A percentile compares a stretch with the other conserved stretches of the same genome.
Conservation (phyloP, 92 coral and sea anemone species). For the Bergia puertoricense region DNA sequence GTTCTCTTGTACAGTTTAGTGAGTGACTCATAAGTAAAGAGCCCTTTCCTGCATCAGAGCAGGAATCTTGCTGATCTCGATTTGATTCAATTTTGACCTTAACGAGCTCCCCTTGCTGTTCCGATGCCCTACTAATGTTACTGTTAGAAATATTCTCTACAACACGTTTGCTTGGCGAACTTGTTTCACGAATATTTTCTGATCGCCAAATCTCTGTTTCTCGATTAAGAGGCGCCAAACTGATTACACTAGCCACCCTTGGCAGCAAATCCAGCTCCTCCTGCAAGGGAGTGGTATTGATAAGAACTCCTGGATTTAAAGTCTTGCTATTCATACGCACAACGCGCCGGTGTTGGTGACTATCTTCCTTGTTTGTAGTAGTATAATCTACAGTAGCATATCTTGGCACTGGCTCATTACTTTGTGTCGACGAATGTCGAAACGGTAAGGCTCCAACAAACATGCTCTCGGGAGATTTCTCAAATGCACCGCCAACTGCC, state of each 20-base stretch:
- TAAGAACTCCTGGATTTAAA: constrained; percentile 18
- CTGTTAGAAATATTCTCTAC: not conserved
- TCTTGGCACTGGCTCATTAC: not conserved
- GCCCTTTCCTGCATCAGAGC: not conserved
- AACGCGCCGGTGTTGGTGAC: constrained; percentile 4
- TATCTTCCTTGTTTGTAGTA: not conserved
- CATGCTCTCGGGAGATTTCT: not conserved
- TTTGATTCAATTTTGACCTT: not conserved
- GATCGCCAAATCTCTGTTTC: not conserved
- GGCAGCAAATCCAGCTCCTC: constrained; percentile 10
- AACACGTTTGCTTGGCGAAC: not conserved
- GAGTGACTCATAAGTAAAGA: not conserved
- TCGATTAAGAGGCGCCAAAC: constrained; percentile 11
- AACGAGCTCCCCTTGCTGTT: not conserved
- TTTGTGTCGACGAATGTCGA: not conserved
- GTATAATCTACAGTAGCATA: not conserved
- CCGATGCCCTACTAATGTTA: not conserved
- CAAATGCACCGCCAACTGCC: not conserved
- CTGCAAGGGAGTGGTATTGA: not conserved
- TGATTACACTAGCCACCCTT: constrained; percentile 36
- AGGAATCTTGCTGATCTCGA: not conserved
- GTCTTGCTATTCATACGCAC: constrained; percentile 4
- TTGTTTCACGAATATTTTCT: not conserved
- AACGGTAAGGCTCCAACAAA: constrained; percentile 2
- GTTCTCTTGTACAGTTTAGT: not conserved